Evolutionary conservation across 2,888 invertebrate genomes (phyloP), one percentile per base, ranked within the genome.

Genomic region (Hanleya hanleyi): DNA sequence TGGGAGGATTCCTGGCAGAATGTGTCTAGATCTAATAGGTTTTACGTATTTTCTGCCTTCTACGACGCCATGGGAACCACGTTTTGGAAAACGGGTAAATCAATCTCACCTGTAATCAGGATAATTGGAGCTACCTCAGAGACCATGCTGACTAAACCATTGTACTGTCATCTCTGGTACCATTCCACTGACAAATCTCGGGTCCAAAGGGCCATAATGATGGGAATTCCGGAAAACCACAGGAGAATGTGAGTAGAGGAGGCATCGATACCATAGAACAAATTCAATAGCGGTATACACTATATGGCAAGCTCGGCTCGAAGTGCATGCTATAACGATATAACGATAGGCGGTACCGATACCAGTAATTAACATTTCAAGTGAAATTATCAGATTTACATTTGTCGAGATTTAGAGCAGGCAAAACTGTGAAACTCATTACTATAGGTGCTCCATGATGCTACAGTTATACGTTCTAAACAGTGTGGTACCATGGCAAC

Each of bases 141-240:
- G 15, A 22, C 18, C 12, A 12, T 12, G 0, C 3, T 12, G 2
- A 35, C 35, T 26, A 32, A 22, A 26, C 57, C 57, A 0, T 5
- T 71, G 9, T 50, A 67, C 15, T 73, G 76, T 38, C 69, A 73
- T 38, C n/a, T 72, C 36, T 71, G 71, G 74, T 68, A 50, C 47
- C 29, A 67, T 22, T 22, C 35, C 15, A 7, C 37, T 0, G 68
- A 68, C 32, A 22, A 65, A 12, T 61, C 47, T 6, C 67, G 32
- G 9, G 33, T 69, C 7, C 33, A 36, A 35, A n/a, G 9, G 18
- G n/a, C 22, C 1, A 33, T 72, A 76, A 74, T 72, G 78, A 87
- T 93, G 33, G 36, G 22, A 18, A 50, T 77, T 29, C 77, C 75
- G 1, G 77, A 77, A 66, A 68, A 67, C 15, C 77, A 75, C 36